These are phyloP conservation scores for Cyclina sinensis DNA, from an alignment of 1,140 invertebrate genomes.

Conservation along the genomic window DNA sequence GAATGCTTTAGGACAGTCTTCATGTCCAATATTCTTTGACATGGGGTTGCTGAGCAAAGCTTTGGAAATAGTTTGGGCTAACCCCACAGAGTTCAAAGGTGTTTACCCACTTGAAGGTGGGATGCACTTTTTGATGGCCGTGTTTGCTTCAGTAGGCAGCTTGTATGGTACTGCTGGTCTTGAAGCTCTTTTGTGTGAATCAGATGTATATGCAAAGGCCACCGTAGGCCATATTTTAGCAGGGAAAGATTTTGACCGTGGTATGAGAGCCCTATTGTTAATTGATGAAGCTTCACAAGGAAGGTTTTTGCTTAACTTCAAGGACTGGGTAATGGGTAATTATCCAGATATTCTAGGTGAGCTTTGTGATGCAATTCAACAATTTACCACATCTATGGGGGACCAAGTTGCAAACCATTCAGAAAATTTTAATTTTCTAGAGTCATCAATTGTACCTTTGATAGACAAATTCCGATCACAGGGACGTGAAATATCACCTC, in stretches of 20 bases:
- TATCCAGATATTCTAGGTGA: neutral
- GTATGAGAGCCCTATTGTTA: neutral
- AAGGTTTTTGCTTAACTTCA: neutral
- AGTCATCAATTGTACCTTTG: neutral
- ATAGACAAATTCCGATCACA: neutral
- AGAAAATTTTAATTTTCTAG: too few relatives aligned
- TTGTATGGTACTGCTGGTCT: neutral
- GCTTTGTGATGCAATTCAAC: too few relatives aligned
- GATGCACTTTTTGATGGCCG: neutral
- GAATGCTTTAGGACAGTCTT: neutral
- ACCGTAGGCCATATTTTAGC: conserved; percentile 26
- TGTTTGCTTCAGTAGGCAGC: neutral
- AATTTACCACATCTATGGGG: too few relatives aligned
- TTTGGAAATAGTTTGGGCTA: conserved; percentile 23
- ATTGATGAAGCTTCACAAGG: neutral
- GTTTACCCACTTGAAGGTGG: neutral
- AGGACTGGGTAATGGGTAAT: neutral
- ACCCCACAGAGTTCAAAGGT: neutral
- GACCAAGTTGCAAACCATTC: too few relatives aligned
- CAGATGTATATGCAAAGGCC: neutral
- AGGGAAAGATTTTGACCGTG: conserved; percentile 46
- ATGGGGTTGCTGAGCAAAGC: conserved; percentile 7
- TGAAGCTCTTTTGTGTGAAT: neutral
- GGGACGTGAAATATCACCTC: neutral
- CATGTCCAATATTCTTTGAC: neutral